Conservation (phyloP, 2,888 invertebrate genomes). For the Helleia helle region DNA sequence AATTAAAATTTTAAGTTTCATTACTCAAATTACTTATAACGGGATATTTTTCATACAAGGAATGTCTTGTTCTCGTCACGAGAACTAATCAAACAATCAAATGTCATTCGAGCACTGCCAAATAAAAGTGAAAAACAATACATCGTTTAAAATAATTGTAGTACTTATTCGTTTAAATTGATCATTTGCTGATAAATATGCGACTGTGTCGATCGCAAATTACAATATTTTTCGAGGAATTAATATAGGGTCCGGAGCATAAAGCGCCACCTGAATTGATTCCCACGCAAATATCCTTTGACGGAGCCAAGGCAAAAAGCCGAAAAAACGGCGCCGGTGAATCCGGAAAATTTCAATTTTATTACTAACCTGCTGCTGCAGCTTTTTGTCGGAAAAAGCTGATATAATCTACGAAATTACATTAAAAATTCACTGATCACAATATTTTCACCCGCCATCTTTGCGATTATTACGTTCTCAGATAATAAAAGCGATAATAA, state of each 20-base stretch:
- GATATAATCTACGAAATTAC: conserved; percentile 17
- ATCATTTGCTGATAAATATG: too few relatives aligned
- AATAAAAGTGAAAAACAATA: too few relatives aligned
- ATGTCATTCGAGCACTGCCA: too few relatives aligned
- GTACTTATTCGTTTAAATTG: too few relatives aligned
- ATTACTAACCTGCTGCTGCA: conserved; percentile 35
- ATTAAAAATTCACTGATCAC: conserved; percentile 15
- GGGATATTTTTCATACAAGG: too few relatives aligned
- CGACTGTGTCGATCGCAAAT: too few relatives aligned
- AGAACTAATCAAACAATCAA: too few relatives aligned
- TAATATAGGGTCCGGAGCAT: conserved; percentile 44
- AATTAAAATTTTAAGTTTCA: too few relatives aligned
- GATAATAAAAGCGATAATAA: not conserved
- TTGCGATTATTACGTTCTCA: conserved; percentile 2
- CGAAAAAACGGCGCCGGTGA: conserved; percentile 48
- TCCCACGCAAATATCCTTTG: conserved; percentile 67
- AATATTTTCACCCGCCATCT: not conserved
- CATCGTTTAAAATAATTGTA: too few relatives aligned
- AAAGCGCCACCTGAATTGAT: conserved; percentile 58
- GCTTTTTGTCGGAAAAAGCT: conserved; percentile 23
- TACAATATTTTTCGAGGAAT: conserved; percentile 35
- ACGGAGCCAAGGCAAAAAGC: conserved; percentile 56
- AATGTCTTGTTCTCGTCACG: too few relatives aligned
- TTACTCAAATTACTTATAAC: too few relatives aligned
- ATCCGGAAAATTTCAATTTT: conserved; percentile 58